These are phyloP conservation scores for Harpalus rubripes DNA, from an alignment of 2,888 invertebrate genomes.

Conservation along the genomic window DNA sequence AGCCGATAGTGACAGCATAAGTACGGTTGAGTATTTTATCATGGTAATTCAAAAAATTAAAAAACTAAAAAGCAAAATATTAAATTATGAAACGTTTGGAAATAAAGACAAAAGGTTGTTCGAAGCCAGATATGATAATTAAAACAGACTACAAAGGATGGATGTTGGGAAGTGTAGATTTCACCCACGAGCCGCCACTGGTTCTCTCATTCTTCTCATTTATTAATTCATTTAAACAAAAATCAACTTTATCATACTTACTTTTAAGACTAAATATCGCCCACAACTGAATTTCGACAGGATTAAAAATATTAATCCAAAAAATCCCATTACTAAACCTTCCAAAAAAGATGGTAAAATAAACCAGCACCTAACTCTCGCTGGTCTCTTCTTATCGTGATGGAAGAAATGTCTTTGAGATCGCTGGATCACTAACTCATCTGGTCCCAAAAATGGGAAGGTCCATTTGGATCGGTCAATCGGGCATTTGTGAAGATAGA, in stretches of 20 bases:
- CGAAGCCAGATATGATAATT: no score
- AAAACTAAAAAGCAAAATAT: no score
- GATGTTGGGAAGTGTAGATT: no score
- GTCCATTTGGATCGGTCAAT: conserved; percentile 80
- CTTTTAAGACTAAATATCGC: conserved; percentile 83
- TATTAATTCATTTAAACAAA: no score
- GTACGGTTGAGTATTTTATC: no score
- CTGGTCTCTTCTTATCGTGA: conserved; percentile 84
- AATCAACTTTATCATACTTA: conserved; percentile 73
- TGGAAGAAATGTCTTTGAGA: conserved; percentile 89
- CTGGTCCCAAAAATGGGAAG: conserved; percentile 90
- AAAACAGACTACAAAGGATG: no score
- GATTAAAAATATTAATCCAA: conserved; percentile 82
- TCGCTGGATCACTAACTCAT: conserved; percentile 89
- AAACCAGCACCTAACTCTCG: conserved; percentile 87
- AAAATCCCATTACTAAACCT: conserved; percentile 78
- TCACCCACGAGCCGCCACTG: no score
- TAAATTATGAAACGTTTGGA: no score
- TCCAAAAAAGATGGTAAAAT: conserved; percentile 78
- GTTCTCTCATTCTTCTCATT: no score
- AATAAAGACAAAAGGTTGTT: no score
- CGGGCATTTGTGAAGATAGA: conserved; percentile 78
- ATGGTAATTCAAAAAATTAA: no score
- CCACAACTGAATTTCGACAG: conserved; percentile 83
- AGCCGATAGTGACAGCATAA: no score